Evolutionary conservation across 2,888 invertebrate species (phyloP), one percentile per base, ranked within the genome.

Genomic region (Brachyptera putata): DNA sequence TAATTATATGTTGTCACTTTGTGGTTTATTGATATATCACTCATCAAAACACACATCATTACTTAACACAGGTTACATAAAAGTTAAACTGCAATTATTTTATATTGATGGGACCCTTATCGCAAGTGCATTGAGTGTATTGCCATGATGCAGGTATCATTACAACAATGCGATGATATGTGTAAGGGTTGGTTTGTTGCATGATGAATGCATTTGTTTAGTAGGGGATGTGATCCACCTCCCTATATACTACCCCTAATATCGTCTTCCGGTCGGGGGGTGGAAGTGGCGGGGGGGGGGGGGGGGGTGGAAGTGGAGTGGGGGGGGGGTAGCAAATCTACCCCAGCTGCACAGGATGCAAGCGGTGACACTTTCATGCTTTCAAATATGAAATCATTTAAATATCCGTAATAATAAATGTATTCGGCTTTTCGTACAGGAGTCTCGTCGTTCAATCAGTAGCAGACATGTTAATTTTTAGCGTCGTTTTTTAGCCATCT

Each of bases 111-210:
- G n/a, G n/a, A n/a, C n/a, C n/a, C n/a, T n/a, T n/a, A n/a, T n/a
- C n/a, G n/a, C n/a, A n/a, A n/a, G n/a, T n/a, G n/a, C n/a, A n/a
- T n/a, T n/a, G n/a, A n/a, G n/a, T n/a, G n/a, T n/a, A n/a, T n/a
- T n/a, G n/a, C n/a, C n/a, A n/a, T 21, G 4, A 41, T 41, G 41
- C 41, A 16, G 41, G 41, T 41, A 41, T 41, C 41, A 41, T 41
- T 41, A 41, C 41, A 16, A 16, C 16, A 2, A 5, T 9, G 41
- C n/a, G 41, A 9, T 11, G 41, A 16, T 9, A 21, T 14, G 18
- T 18, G 21, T 41, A 16, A 18, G 41, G 41, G 41, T 41, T n/a
- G n/a, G 41, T 9, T 34, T 41, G 11, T 7, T 21, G 14, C 41
- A 41, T 41, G 41, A 41, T 41, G 7, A 21, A 41, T 21, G 41